A percentile compares a stretch with the other conserved stretches of the same genome.
Conservation (phyloP, 53 echinoderm and acorn worm genomes). For the Henricia sp. region DNA sequence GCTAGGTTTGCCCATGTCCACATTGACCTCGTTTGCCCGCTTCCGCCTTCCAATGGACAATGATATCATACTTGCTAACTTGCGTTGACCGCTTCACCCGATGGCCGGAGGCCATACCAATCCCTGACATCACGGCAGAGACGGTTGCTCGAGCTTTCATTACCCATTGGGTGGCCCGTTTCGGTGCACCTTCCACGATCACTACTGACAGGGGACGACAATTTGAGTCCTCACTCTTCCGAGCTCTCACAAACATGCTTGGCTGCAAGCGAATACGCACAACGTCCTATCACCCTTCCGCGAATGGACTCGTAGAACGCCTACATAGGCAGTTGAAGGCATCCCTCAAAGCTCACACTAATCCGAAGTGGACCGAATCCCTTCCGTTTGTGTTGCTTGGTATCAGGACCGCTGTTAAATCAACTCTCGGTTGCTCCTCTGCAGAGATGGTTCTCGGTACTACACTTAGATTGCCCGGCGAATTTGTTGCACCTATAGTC, state of each 20-base stretch:
- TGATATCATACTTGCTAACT: constrained; percentile 35
- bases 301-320: constrained; percentile 53
- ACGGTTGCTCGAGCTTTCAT: constrained; percentile 62
- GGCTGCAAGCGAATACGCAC: constrained; percentile 61
- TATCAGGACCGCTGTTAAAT: constrained; percentile 50
- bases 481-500: constrained; percentile 46
- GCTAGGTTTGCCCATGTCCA: constrained; percentile 55
- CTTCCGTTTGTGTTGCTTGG: constrained; percentile 39
- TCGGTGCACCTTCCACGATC: constrained; percentile 50
- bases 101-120: constrained; percentile 65
- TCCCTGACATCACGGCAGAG: constrained; percentile 60
- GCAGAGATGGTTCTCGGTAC: constrained; percentile 75
- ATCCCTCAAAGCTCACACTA: constrained; percentile 10
- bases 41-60: constrained; percentile 58
- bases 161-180: constrained; percentile 39
- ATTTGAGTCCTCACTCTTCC: constrained; percentile 61
- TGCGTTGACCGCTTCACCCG: constrained; percentile 44
- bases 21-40: constrained; percentile 61
- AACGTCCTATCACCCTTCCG: constrained; percentile 9
- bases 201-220: constrained; percentile 70
- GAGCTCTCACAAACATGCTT: constrained; percentile 28
- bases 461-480: constrained; percentile 61
- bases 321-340: constrained; percentile 42
- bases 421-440: constrained; percentile 46
- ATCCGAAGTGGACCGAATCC: constrained; percentile 31